Base-by-base conservation (phyloP, 2,797 vertebrate genomes). In the Iguana delicatissima region DNA sequence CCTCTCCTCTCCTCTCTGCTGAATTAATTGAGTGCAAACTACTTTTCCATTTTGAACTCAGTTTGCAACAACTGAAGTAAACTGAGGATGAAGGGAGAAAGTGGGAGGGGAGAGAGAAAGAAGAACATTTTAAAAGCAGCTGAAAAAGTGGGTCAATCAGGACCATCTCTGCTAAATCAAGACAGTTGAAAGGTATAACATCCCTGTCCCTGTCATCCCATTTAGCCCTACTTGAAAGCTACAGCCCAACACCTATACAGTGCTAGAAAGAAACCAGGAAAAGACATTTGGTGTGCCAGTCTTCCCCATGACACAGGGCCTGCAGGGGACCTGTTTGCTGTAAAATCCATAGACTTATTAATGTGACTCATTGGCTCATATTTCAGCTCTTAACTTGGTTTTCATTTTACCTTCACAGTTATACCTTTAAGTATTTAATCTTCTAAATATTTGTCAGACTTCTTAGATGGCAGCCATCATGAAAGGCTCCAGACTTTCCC, bases 391-490 rank as follows among this genome's bases (percentile, higher is more conserved):
- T 84, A 89, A 89, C 89, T 92, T 89, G 90, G 86, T 90, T 95
- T 95, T 92, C 87, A 59, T 91, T 92, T 93, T 85, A 16, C 93
- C 92, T 88, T 74, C 29, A 59, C 90, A 87, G 90, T 92, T 93
- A 91, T 79, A 91, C 91, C 89, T 93, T 91, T 89, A 86, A 93
- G 93, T 81, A 97, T 93, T 90, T 86, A 93, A 94, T 94, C 91
- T 95, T 95, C 95, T 95, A 95, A 94, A 93, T 95, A 96, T 94
- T 93, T 95, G 96, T 95, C 94, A 93, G 89, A 92, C 91, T 96
- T 96, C 95, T 96, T 94, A 96, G 95, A 96, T 96, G 93, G 95
- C 94, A 95, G 94, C 95, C 94, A 93, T 97, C 96, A 95, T 90
- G 80, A 92, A 94, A 96, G 96, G 93, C 95, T 97, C 96, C 96